Conservation (phyloP, 2,113 vertebrate species). For the Tiliqua scincoides region DNA sequence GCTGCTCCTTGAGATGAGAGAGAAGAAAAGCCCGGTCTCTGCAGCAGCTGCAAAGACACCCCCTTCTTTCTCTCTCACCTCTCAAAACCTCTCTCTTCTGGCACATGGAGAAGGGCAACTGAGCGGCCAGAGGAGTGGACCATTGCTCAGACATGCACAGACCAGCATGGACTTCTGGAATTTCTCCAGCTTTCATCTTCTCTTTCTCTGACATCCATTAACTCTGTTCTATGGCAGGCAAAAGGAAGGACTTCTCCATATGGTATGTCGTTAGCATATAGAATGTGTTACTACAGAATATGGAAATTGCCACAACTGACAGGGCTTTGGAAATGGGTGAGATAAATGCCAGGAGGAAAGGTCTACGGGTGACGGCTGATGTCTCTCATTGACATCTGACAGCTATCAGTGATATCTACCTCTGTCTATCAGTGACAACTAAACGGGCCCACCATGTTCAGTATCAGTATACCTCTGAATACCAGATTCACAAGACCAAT, state of each 20-base stretch:
- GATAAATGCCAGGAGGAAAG: too few relatives aligned
- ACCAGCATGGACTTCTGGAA: neutral
- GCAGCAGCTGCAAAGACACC: slow-evolving; percentile 22
- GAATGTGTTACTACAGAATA: neutral
- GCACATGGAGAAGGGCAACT: neutral
- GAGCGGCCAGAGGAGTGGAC: neutral
- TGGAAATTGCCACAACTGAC: neutral
- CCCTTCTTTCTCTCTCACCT: neutral
- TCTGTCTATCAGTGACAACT: too few relatives aligned
- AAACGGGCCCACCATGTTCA: too few relatives aligned
- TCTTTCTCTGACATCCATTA: neutral
- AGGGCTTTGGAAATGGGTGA: neutral
- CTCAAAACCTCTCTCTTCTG: neutral
- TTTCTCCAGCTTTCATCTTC: neutral
- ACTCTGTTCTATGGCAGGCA: neutral
- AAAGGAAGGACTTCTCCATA: neutral
- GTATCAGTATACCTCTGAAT: too few relatives aligned
- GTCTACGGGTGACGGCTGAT: too few relatives aligned
- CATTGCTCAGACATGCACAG: neutral
- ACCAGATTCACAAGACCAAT: too few relatives aligned
- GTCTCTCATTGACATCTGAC: too few relatives aligned
- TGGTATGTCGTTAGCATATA: neutral
- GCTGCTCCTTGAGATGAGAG: slow-evolving; percentile 63
- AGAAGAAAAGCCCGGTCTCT: slow-evolving; percentile 23
- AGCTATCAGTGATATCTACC: too few relatives aligned